Base-by-base conservation (phyloP, 2,113 vertebrate species). In the Platycercus adscitus region DNA sequence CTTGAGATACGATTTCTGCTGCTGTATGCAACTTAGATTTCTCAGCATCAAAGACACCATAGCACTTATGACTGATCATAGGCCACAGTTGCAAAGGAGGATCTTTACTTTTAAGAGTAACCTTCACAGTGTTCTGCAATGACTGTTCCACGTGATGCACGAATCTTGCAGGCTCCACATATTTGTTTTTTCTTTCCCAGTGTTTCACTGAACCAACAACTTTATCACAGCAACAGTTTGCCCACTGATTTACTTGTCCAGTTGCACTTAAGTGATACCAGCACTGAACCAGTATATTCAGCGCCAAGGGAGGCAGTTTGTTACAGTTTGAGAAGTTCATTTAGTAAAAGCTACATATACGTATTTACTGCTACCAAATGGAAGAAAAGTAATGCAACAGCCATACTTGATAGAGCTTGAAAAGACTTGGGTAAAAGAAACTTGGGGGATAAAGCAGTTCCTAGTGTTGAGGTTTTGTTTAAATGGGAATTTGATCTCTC, bases 81-180 rank as follows among this genome's bases (percentile, higher is more conserved):
- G 43, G 25, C 17, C 58, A 17, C 33, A 9, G 11, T 29, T 9
- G 11, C 64, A 3, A 31, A 16, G 71, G 50, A 29, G 52, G 29
- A 41, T 17, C 46, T 20, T 60, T 11, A 10, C 17, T 55, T 39
- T 4, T 13, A 7, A 20, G 53, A 17, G 29, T 19, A 10, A 3
- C 37, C 28, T 28, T 35, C 9, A 5, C 13, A 31, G 68, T 53
- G 2, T 13, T 68, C 75, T 82, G 66, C 71, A 52, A 19, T 18
- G 41, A 5, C 28, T 61, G 6, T 31, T 58, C 47, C 13, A 1
- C 9, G 2, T 2, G 18, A 3, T 23, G 6, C 61, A 33, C 21
- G 14, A 9, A 9, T 12, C 49, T 31, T 56, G 49, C 63, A 80
- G 64, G 43, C 35, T 81, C 44, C 71, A 65, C 52, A 4, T 24